Base-by-base conservation (phyloP, 2,797 vertebrate genomes). In the Crypturellus tataupa region DNA sequence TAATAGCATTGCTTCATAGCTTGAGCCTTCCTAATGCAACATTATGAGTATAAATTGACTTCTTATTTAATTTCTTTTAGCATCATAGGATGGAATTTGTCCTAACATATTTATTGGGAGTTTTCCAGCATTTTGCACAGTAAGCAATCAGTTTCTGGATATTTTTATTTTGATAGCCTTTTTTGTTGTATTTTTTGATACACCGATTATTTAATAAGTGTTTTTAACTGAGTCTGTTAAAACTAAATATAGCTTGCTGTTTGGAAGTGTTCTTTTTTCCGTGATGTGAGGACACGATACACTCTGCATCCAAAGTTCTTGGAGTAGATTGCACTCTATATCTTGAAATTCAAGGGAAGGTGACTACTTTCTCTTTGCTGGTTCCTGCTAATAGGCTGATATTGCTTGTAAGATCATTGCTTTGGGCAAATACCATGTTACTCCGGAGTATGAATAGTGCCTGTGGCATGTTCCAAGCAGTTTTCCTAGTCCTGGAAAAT, bases 311-410 rank as follows among this genome's bases (percentile, higher is more conserved):
- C 83, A 60, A 80, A 55, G 29, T 85, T 18, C 44, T 53, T 25
- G 73, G 47, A 58, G 25, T 0, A 29, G 33, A 80, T 18, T 63
- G 58, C 78, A 25, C 24, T 85, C 55, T 33, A 5, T 42, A 40
- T 51, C 77, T 80, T 73, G 55, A 92, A 90, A 82, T 85, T 75
- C 81, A 64, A 58, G 53, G 25, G 44, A 85, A 85, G 64, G 56
- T 75, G 85, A 49, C 69, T 60, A 75, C 29, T 60, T 53, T 89
- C 7, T 40, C 56, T 77, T 77, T 71, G 27, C 19, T 73, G 58
- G n/a, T 80, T n/a, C 56, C 77, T 25, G 12, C 63, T 91, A 49
- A 83, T 83, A 64, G 23, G 55, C 51, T 35, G 24, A 27, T 78
- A 46, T 10, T 76, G 31, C 44, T 76, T 35, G 9, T 33, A 19